Evolutionary conservation across 2,888 invertebrate species (phyloP).

Genomic region (Sminthurinus aureus): DNA sequence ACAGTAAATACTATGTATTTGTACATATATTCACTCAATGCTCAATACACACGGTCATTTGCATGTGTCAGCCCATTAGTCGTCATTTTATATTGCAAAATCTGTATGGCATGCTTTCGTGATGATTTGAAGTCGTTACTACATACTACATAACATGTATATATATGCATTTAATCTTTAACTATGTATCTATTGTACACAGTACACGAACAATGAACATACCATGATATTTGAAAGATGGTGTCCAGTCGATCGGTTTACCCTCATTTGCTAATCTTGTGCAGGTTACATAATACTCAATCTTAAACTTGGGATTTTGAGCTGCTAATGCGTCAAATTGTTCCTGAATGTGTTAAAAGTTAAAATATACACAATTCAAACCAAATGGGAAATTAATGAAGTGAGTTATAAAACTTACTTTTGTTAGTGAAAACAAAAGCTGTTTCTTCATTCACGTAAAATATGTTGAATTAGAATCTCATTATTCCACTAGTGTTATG

Average conservation of each 20-base stretch:
- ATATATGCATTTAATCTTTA: too few species aligned
- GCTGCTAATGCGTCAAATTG: constrained; percentile 31
- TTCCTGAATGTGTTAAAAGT: constrained; percentile 32
- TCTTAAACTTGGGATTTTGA: constrained; percentile 24
- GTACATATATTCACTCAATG: too few species aligned
- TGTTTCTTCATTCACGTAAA: neutral
- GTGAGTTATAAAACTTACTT: neutral
- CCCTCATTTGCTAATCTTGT: neutral
- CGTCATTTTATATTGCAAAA: too few species aligned
- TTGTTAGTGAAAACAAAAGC: neutral
- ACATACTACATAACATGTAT: too few species aligned
- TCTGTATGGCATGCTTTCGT: too few species aligned
- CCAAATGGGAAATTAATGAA: neutral
- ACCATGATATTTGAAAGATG: neutral
- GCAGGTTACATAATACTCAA: constrained; percentile 38
- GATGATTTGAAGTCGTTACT: too few species aligned
- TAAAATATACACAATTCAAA: neutral
- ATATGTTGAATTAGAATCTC: neutral
- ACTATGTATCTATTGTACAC: too few species aligned
- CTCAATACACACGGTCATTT: too few species aligned
- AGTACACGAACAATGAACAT: neutral
- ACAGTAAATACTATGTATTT: too few species aligned
- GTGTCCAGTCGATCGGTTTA: neutral
- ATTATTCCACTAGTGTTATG: too few species aligned
- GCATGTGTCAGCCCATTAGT: too few species aligned